These are phyloP conservation scores for Drosophila histrio DNA, from an alignment of 2,888 invertebrate genomes.

Conservation along the genomic window DNA sequence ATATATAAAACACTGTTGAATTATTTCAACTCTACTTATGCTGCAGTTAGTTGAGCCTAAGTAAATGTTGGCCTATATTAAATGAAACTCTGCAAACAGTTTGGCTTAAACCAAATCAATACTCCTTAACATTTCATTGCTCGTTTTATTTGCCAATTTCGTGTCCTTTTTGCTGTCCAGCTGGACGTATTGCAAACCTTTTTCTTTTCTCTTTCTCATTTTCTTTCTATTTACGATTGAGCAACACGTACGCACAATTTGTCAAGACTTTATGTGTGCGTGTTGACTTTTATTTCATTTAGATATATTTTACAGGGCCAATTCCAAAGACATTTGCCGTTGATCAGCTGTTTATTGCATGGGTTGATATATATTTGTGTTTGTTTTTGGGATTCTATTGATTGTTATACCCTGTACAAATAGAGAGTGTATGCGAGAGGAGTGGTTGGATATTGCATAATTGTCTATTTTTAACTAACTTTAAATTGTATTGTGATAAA, in stretches of 20 bases:
- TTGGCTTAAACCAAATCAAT: conserved; percentile 15
- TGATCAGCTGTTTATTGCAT: conserved; percentile 53
- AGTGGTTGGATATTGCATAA: background rate
- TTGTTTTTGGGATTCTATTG: conserved; percentile 26
- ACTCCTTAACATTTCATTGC: background rate
- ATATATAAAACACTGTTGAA: background rate
- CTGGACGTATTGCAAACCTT: conserved; percentile 3
- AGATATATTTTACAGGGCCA: background rate
- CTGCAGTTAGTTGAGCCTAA: background rate
- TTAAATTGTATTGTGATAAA: too few relatives aligned
- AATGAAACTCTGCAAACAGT: too few relatives aligned
- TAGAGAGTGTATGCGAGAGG: background rate
- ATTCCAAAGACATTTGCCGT: conserved; percentile 43
- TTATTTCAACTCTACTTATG: background rate
- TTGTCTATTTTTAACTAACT: too few relatives aligned
- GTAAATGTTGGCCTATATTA: conserved; percentile 5
- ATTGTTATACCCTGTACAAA: conserved; percentile 8
- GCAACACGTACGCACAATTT: conserved; percentile 48
- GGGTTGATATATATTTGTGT: conserved; percentile 18
- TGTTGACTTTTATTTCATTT: conserved; percentile 21
- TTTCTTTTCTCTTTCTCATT: too few relatives aligned
- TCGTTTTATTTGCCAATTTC: conserved; percentile 9
- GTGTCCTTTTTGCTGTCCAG: background rate
- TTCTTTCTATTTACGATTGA: conserved; percentile 23
- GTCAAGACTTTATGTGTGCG: conserved; percentile 9